phyloP scores from a whole-genome alignment of 2,888 invertebrate species.

The Phrixothrix hirtus region DNA sequence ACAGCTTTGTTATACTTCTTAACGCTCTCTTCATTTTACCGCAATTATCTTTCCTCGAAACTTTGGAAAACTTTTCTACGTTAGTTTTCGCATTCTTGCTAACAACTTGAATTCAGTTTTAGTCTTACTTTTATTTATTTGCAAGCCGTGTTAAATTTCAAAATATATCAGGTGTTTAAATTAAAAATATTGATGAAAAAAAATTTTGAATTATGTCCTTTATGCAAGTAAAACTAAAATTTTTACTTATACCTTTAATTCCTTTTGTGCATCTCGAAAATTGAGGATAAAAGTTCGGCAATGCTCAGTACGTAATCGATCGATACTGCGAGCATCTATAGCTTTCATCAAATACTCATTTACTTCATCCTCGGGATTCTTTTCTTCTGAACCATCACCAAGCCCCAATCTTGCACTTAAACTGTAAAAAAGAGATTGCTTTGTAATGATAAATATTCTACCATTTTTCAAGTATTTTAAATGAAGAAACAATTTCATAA shows the following conservation, averaged over 20 bases:
- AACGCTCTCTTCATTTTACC: no score
- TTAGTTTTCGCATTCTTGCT: no score
- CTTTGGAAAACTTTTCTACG: no score
- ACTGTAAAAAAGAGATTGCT: conserved; percentile 25
- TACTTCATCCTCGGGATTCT: conserved; percentile 89
- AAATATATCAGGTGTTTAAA: no score
- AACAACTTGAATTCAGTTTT: no score
- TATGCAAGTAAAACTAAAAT: no score
- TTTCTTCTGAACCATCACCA: conserved; percentile 69
- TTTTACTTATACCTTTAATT: conserved; percentile 80
- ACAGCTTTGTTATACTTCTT: no score
- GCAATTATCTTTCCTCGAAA: no score
- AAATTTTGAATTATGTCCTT: no score
- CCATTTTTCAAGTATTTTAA: not conserved
- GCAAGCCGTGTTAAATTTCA: no score
- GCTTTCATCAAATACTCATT: conserved; percentile 96
- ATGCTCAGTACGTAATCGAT: conserved; percentile 84
- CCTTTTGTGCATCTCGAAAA: conserved; percentile 79
- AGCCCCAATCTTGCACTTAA: conserved; percentile 67
- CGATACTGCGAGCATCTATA: conserved; percentile 92
- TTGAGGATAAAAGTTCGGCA: conserved; percentile 83
- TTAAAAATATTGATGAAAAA: no score
- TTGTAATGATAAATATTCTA: not conserved
- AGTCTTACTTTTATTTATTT: no score
- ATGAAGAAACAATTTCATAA: conserved; percentile 1